A percentile compares a stretch with the other conserved stretches of the same genome.
phyloP scores from a whole-genome alignment of 2,888 invertebrate genomes.

The Cheilosia variabilis region DNA sequence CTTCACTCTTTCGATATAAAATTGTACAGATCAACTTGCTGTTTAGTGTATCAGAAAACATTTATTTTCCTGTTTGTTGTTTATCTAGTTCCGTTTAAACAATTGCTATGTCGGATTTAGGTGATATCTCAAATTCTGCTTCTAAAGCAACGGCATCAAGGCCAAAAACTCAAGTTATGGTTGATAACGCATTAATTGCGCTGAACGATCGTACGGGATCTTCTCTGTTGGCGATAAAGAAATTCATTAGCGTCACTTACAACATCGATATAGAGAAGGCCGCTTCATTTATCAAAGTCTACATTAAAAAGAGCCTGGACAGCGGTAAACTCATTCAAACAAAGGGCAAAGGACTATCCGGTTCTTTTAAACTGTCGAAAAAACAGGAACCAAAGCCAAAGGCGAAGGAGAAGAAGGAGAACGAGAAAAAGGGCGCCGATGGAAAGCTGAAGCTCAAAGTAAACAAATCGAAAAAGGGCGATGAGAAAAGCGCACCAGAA shows the following conservation, averaged over 20 bases:
- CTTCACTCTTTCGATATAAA: not conserved
- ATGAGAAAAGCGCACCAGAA: not conserved
- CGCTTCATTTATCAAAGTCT: constrained; percentile 86
- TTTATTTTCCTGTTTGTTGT: not conserved
- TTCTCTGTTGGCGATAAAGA: constrained; percentile 85
- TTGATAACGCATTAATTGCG: constrained; percentile 85
- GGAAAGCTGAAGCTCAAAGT: not conserved
- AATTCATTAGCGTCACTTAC: constrained; percentile 86
- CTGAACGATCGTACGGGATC: constrained; percentile 86
- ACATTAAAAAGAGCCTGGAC: constrained; percentile 85
- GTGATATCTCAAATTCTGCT: not conserved
- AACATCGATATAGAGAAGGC: constrained; percentile 86
- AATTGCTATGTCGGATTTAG: constrained; percentile 19
- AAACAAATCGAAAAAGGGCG: not conserved
- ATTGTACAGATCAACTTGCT: not conserved
- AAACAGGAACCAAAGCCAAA: constrained; percentile 23
- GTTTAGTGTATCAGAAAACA: not conserved
- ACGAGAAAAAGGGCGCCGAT: not conserved
- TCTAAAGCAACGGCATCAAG: not conserved
- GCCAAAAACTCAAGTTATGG: constrained; percentile 85
- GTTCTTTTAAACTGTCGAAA: constrained; percentile 74
- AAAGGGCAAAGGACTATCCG: constrained; percentile 69
- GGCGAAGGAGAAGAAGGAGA: not conserved
- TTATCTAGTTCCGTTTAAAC: not conserved
- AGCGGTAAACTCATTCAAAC: constrained; percentile 83